phyloP scores from a whole-genome alignment of 2,113 vertebrate genomes.

The Ellobius talpinus region DNA sequence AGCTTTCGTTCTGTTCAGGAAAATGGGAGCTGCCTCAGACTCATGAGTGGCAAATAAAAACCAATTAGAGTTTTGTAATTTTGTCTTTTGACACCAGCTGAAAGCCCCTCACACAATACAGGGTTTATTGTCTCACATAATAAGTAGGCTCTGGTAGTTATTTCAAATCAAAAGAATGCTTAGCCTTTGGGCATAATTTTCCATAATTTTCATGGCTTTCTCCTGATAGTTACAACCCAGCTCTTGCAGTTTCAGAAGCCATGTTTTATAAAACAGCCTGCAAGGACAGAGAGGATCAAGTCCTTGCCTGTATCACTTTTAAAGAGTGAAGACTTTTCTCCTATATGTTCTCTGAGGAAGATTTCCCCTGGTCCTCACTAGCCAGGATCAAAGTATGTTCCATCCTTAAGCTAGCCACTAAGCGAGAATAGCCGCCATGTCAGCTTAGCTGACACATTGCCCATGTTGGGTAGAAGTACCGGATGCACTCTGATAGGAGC shows the following conservation, averaged over 20 bases:
- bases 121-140: constrained; percentile 21
- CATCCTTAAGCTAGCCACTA: neutral
- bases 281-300: neutral
- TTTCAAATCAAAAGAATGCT: constrained; percentile 56
- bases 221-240: neutral
- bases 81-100: neutral
- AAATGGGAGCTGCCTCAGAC: neutral
- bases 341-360: neutral
- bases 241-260: neutral
- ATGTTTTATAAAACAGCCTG: neutral
- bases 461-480: neutral
- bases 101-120: constrained; percentile 22
- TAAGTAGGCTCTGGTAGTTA: constrained; percentile 34
- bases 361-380: neutral
- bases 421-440: neutral
- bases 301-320: neutral
- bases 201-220: constrained; percentile 40
- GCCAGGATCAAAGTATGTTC: neutral
- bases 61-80: constrained; percentile 54
- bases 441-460: neutral
- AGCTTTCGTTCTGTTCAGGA: neutral
- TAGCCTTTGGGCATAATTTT: constrained; percentile 49
- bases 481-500: neutral
- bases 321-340: neutral
- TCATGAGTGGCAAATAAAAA: constrained; percentile 40